Evolutionary conservation across 2,888 invertebrate species (phyloP).

Genomic region (Aleiodes alternator): DNA sequence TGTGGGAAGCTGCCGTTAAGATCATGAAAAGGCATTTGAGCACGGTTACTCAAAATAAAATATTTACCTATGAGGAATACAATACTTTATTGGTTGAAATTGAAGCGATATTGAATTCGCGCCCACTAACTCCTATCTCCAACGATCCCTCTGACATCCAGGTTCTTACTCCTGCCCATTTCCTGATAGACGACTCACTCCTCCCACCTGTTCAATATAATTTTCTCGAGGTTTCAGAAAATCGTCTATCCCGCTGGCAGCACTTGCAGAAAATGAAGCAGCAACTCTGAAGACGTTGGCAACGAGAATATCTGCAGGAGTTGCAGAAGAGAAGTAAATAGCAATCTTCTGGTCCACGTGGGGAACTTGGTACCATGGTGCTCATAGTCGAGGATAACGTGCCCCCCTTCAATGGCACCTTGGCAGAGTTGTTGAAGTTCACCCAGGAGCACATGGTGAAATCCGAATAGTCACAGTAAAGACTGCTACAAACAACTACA

Average conservation of each 20-base stretch:
- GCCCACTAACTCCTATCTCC: slow-evolving; percentile 52
- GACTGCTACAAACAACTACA: neutral
- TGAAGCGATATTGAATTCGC: slow-evolving; percentile 53
- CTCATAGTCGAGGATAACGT: slow-evolving; percentile 39
- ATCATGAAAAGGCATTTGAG: slow-evolving; percentile 59
- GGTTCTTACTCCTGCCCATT: slow-evolving; percentile 50
- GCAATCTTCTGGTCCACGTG: slow-evolving; percentile 7
- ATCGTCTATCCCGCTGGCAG: slow-evolving; percentile 53
- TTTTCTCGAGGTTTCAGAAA: slow-evolving; percentile 30
- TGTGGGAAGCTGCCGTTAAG: slow-evolving; percentile 61
- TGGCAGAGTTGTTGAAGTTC: slow-evolving; percentile 36
- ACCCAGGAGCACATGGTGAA: slow-evolving; percentile 36
- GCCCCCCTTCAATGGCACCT: slow-evolving; percentile 45
- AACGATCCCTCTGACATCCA: slow-evolving; percentile 49
- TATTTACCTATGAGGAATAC: slow-evolving; percentile 58
- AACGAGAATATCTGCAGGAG: slow-evolving; percentile 52
- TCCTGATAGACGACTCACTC: slow-evolving; percentile 51
- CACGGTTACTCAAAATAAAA: slow-evolving; percentile 46
- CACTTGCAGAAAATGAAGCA: slow-evolving; percentile 52
- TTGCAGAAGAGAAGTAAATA: slow-evolving; percentile 51
- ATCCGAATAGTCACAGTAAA: slow-evolving; percentile 37
- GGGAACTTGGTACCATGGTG: slow-evolving; percentile 38
- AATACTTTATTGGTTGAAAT: slow-evolving; percentile 48
- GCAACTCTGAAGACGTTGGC: slow-evolving; percentile 53
- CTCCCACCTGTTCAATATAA: slow-evolving; percentile 2